Percentiles rank a stretch among this genome's conserved stretches.
Conservation (phyloP, 2,888 invertebrate species). For the Thereva unica region DNA sequence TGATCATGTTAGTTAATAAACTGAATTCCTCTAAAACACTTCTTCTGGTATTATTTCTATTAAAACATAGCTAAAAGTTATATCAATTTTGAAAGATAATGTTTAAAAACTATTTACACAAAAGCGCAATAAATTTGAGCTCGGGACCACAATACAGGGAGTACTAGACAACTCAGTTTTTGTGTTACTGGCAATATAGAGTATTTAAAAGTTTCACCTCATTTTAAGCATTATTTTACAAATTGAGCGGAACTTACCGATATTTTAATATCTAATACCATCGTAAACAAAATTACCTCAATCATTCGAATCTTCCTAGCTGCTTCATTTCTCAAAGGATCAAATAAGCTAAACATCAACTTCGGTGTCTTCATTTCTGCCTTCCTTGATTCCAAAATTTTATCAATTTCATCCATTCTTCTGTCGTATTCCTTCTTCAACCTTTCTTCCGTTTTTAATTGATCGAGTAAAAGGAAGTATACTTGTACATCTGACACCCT, state of each 20-base stretch:
- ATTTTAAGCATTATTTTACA: no score
- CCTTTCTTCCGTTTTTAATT: conserved; percentile 66
- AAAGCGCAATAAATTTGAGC: no score
- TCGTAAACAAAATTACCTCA: conserved; percentile 52
- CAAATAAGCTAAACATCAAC: conserved; percentile 62
- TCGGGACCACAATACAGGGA: no score
- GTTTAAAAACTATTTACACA: no score
- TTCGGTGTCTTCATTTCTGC: conserved; percentile 60
- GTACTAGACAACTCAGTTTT: no score
- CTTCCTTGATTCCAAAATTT: conserved; percentile 59
- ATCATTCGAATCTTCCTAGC: conserved; percentile 60
- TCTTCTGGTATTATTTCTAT: no score
- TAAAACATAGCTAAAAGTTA: no score
- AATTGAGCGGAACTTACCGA: not conserved
- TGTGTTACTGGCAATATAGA: no score
- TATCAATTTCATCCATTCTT: conserved; percentile 52
- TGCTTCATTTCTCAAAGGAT: conserved; percentile 62
- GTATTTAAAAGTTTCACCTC: no score
- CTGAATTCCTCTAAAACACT: no score
- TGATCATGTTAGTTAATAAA: no score
- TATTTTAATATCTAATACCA: not conserved
- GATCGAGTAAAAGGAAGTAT: conserved; percentile 66
- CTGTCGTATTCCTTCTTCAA: conserved; percentile 63
- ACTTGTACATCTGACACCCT: conserved; percentile 67
- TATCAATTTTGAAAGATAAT: no score